Conservation (phyloP, 2,113 vertebrate genomes). For the Hystrix cristata region DNA sequence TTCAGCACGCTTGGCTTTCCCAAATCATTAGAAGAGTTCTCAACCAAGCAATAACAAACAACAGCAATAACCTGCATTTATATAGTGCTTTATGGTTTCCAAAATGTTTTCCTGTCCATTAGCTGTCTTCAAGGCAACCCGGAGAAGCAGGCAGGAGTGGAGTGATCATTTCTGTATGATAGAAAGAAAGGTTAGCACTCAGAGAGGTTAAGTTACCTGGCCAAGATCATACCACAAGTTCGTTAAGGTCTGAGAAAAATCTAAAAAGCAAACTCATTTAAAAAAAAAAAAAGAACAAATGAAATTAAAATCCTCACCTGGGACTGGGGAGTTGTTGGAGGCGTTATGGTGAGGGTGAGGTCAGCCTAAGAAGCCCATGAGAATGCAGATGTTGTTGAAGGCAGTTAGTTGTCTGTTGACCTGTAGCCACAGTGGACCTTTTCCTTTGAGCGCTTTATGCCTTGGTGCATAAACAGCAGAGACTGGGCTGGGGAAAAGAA, state of each 20-base stretch:
- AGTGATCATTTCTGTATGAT: neutral
- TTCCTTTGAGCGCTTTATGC: neutral
- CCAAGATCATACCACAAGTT: neutral
- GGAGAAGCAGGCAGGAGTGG: neutral
- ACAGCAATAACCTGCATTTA: conserved; percentile 50
- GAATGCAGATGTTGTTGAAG: neutral
- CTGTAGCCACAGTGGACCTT: neutral
- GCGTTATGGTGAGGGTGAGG: neutral
- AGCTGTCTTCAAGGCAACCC: conserved; percentile 8
- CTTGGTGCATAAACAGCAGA: neutral
- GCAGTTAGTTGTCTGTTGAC: neutral
- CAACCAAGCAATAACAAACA: conserved; percentile 55
- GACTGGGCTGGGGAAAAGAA: neutral
- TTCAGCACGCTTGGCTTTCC: conserved; percentile 28
- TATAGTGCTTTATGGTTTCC: conserved; percentile 65
- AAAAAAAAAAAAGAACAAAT: conserved; percentile 6
- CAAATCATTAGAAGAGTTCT: conserved; percentile 51
- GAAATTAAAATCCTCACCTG: conserved; percentile 1
- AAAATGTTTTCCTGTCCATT: conserved; percentile 63
- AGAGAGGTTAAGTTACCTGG: neutral
- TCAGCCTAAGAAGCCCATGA: neutral
- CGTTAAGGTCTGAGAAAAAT: neutral
- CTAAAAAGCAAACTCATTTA: neutral
- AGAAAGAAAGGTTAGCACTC: neutral
- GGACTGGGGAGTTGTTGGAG: neutral